Percentiles rank a stretch among this genome's conserved stretches.
These are phyloP conservation scores for Beris chalybata DNA, from an alignment of 2,888 invertebrate species.

Conservation along the genomic window DNA sequence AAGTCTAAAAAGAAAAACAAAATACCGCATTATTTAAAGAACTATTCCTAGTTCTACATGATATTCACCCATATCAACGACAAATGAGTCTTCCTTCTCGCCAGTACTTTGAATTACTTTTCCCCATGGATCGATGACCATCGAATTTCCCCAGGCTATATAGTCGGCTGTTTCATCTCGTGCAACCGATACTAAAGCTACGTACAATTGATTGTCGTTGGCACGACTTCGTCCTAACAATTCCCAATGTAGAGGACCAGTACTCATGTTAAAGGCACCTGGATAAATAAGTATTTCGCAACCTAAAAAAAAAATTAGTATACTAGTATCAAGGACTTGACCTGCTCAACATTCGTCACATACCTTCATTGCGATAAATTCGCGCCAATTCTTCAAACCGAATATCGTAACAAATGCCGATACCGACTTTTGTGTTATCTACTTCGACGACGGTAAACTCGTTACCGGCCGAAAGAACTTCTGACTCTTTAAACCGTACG, in stretches of 20 bases:
- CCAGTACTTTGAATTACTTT: slow-evolving; percentile 70
- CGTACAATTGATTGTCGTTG: slow-evolving; percentile 86
- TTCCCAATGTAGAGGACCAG: slow-evolving; percentile 94
- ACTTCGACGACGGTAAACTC: slow-evolving; percentile 73
- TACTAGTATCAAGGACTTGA: background rate
- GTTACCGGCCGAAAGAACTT: slow-evolving; percentile 76
- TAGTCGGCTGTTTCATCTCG: slow-evolving; percentile 78
- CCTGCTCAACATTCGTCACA: background rate
- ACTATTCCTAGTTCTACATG: slow-evolving; percentile 7
- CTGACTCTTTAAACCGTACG: slow-evolving; percentile 91
- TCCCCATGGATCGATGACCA: slow-evolving; percentile 79
- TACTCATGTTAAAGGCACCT: slow-evolving; percentile 95
- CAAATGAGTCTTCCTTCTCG: slow-evolving; percentile 69
- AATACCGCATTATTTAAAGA: background rate
- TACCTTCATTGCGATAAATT: slow-evolving; percentile 64
- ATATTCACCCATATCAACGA: slow-evolving; percentile 71
- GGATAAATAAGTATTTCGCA: slow-evolving; percentile 89
- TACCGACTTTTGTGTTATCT: slow-evolving; percentile 72
- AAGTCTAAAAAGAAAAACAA: slow-evolving; percentile 64
- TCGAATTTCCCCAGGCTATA: slow-evolving; percentile 88
- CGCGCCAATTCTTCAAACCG: slow-evolving; percentile 88
- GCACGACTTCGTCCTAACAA: slow-evolving; percentile 79
- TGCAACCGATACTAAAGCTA: slow-evolving; percentile 84
- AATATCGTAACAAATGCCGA: slow-evolving; percentile 95
- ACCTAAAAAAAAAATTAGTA: slow-evolving; percentile 57